phyloP scores from a whole-genome alignment of 2,113 vertebrate genomes.

The Stegostoma tigrinum region DNA sequence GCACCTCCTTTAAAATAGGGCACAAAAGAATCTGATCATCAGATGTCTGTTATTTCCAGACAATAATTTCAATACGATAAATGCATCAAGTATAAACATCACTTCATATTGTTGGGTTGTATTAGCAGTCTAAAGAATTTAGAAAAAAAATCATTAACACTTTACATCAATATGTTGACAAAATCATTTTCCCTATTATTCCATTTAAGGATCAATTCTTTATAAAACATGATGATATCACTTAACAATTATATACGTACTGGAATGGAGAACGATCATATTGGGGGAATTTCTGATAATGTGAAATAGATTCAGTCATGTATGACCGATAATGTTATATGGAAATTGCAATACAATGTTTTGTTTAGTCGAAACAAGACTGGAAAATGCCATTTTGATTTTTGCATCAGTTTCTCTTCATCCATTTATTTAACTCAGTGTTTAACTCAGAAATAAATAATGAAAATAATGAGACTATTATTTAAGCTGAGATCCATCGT shows the following conservation, averaged over 20 bases:
- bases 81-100: not conserved
- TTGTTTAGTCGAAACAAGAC: not conserved
- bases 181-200: not conserved
- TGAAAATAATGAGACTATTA: not conserved
- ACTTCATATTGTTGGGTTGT: not conserved
- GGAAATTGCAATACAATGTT: not conserved
- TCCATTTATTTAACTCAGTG: not conserved
- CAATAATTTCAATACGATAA: not conserved
- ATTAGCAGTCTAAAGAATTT: not conserved
- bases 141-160: not conserved
- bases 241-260: not conserved
- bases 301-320: not conserved
- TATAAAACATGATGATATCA: not conserved
- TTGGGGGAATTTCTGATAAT: not conserved
- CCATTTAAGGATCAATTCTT: not conserved
- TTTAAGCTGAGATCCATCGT: not conserved
- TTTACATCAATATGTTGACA: not conserved
- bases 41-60: not conserved
- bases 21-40: not conserved
- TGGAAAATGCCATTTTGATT: not conserved
- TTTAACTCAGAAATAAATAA: not conserved
- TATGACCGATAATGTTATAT: not conserved
- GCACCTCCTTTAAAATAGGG: not conserved
- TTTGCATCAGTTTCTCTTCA: not conserved
- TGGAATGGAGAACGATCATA: not conserved